phyloP scores from a whole-genome alignment of 2,888 invertebrate species.

The Eustalomyia histrio region DNA sequence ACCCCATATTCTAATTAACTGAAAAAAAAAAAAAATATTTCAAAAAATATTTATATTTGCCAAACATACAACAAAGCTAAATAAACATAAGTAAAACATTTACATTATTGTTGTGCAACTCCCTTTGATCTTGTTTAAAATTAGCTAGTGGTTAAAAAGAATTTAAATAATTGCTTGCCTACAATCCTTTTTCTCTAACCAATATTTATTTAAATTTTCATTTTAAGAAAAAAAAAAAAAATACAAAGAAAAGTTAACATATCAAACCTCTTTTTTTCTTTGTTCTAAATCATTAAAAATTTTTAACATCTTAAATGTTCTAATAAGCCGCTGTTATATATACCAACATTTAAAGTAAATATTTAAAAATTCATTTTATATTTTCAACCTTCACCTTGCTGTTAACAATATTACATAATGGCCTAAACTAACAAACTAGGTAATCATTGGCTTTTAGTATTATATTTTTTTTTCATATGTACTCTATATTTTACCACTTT shows the following conservation, averaged over 20 bases:
- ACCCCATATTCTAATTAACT: constrained; percentile 52
- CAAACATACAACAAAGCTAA: constrained; percentile 3
- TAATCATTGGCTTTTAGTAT: neutral
- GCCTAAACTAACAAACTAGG: constrained; percentile 43
- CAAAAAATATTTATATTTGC: constrained; percentile 17
- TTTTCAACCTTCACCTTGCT: constrained; percentile 40
- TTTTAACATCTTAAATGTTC: constrained; percentile 24
- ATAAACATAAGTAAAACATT: neutral
- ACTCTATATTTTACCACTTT: constrained; percentile 44
- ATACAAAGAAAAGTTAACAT: neutral
- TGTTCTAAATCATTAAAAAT: neutral
- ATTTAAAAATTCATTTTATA: neutral
- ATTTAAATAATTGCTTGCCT: neutral
- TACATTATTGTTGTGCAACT: neutral
- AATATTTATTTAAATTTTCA: neutral
- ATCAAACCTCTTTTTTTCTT: neutral
- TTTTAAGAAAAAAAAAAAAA: neutral
- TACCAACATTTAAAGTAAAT: too few species aligned
- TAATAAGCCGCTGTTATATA: constrained; percentile 50
- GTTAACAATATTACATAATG: neutral
- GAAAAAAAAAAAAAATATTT: constrained; percentile 16
- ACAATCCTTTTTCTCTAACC: neutral
- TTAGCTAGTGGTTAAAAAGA: constrained; percentile 13
- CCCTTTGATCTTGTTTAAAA: constrained; percentile 17
- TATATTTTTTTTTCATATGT: neutral